A percentile compares a stretch with the other conserved stretches of the same genome.
phyloP scores from a whole-genome alignment of 2,113 vertebrate species.

The Sciurus niger region DNA sequence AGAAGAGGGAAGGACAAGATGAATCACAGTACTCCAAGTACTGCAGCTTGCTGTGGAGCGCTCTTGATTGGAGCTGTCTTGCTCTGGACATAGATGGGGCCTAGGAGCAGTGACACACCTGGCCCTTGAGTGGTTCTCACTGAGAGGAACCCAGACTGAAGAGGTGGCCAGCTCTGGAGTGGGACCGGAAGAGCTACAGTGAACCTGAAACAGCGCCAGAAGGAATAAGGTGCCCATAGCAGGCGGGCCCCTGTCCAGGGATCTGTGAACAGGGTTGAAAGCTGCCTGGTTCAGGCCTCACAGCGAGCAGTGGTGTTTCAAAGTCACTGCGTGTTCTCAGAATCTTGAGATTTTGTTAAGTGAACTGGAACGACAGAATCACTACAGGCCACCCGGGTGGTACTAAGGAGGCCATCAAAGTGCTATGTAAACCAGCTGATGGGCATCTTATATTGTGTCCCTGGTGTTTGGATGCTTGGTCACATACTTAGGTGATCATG shows the following conservation, averaged over 20 bases:
- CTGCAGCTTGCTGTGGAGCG: neutral
- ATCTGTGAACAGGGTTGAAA: neutral
- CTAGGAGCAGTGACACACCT: neutral
- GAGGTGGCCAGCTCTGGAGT: neutral
- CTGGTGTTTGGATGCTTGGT: no score
- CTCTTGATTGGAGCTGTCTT: neutral
- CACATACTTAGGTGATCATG: no score
- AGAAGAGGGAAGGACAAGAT: neutral
- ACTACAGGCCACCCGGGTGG: no score
- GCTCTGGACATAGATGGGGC: neutral
- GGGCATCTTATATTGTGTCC: no score
- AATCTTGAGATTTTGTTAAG: no score
- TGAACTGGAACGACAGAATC: no score
- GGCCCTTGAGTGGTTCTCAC: no score
- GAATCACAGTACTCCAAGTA: rapidly evolving
- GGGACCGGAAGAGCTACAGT: neutral
- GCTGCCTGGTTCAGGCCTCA: neutral
- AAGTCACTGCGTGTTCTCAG: no score
- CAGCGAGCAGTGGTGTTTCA: no score
- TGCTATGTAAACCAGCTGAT: no score
- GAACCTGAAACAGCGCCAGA: neutral
- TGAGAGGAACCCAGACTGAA: neutral
- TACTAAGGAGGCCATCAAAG: no score
- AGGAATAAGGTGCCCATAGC: neutral
- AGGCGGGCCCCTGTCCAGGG: neutral